phyloP scores from a whole-genome alignment of 2,888 invertebrate genomes.

The Cryptus viduatorius region DNA sequence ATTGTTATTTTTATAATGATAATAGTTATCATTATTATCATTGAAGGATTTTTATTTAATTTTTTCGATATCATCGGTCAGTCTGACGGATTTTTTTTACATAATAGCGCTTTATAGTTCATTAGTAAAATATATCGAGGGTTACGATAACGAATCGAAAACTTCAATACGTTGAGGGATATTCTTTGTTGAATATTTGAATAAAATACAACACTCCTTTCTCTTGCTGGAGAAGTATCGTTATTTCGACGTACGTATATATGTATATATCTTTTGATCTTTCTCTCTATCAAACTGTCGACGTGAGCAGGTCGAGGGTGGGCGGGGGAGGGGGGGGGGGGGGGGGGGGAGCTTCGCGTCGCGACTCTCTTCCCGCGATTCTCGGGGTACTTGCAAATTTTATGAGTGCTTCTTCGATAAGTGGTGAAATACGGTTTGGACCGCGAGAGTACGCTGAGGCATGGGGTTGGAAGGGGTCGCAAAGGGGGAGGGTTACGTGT shows the following conservation, averaged over 20 bases:
- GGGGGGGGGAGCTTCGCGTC: conserved; percentile 22
- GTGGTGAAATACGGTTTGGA: conserved; percentile 63
- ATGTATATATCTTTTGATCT: conserved; percentile 14
- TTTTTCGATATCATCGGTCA: no score
- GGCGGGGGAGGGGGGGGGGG: no score
- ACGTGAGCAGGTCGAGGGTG: conserved; percentile 44
- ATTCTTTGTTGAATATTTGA: conserved; percentile 34
- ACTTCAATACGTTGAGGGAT: neutral
- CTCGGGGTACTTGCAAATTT: conserved; percentile 66
- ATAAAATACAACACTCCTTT: conserved; percentile 14
- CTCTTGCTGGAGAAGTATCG: neutral
- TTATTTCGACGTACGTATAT: neutral
- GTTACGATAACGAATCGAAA: neutral
- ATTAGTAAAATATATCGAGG: neutral
- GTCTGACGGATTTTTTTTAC: neutral
- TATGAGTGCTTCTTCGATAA: conserved; percentile 68
- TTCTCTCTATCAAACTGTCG: conserved; percentile 57
- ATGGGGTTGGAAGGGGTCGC: no score
- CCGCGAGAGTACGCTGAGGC: conserved; percentile 4
- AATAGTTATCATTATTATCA: no score
- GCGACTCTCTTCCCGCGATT: conserved; percentile 31
- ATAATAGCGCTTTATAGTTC: neutral
- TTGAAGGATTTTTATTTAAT: no score
- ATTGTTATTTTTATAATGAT: neutral
- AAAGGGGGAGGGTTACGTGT: neutral